Evolutionary conservation across 2,113 vertebrate species (phyloP), one percentile per base, ranked within the genome.

Genomic region (Ramphastos sulfuratus): DNA sequence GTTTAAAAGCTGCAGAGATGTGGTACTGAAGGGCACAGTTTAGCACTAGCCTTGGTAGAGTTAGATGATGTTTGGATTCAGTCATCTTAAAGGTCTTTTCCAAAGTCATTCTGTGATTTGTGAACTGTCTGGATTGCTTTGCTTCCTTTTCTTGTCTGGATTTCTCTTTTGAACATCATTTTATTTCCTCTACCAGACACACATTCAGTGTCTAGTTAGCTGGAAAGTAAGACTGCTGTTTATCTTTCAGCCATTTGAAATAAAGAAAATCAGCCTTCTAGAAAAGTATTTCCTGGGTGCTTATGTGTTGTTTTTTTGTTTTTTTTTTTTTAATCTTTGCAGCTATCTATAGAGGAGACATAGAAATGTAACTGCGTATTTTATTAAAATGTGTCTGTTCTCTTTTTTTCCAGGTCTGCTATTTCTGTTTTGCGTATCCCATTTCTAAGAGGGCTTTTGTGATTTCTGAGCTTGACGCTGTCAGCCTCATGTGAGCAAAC

Each of bases 401-500:
- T 96, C 63, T 97, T 56, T 87, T 39, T 46, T 87, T 97, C 92
- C 95, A 98, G 98, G 92, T 96, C 84, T 94, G 46, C 64, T 96
- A 9, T 96, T 96, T 89, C 72, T 91, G 16, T 90, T 83, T 4
- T 1, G 12, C 10, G 2, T 52, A 24, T 76, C 78, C 90, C 82
- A 94, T 72, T 74, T 94, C 24, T 20, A 23, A 96, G 95, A 91
- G 58, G 55, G 21, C 90, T 93, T 90, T 74, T 93, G 48, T 97
- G 96, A 95, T 86, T 82, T 96, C 94, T 95, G 90, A 96, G 89
- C 64, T 93, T 96, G 90, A 81, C 79, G 93, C 92, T 95, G 80
- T 73, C 73, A 84, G 60, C 93, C 78, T 94, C 54, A 86, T 92
- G 74, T 92, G 89, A 94, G 80, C 82, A 96, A 96, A 94, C 69